These are phyloP conservation scores for Drosophila ficusphila DNA, from an alignment of 1,140 invertebrate genomes.

Conservation along the genomic window DNA sequence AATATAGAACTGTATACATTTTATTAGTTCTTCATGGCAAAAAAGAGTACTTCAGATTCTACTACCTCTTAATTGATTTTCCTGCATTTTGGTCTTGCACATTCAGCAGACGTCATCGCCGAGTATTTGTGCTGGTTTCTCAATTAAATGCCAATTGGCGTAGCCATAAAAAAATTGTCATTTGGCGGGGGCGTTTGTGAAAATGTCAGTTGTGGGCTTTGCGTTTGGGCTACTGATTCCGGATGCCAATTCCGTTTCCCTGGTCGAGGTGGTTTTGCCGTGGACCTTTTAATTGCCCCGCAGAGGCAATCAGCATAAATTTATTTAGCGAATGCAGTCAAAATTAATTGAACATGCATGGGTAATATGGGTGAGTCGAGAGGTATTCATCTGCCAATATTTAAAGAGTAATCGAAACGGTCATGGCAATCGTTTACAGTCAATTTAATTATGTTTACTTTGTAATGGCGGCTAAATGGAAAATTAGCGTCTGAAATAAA, in stretches of 20 bases:
- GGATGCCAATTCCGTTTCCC: no score
- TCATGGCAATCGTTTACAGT: background rate
- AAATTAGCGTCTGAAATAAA: background rate
- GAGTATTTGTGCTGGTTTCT: conserved; percentile 26
- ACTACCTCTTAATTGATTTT: background rate
- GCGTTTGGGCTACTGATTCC: background rate
- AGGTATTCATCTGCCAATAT: conserved; percentile 18
- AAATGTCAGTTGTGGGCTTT: conserved; percentile 5
- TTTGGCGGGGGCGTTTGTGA: conserved; percentile 19
- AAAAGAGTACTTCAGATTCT: background rate
- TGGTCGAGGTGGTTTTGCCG: background rate
- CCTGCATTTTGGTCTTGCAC: background rate
- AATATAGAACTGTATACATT: no score
- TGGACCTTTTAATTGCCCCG: background rate
- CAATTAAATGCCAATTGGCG: conserved; percentile 73
- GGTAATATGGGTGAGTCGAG: conserved; percentile 2
- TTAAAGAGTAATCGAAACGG: conserved; percentile 10
- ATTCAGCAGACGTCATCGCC: background rate
- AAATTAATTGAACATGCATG: conserved; percentile 53
- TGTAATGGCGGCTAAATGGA: background rate
- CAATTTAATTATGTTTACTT: background rate
- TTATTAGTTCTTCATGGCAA: no score
- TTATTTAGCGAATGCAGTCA: conserved; percentile 41
- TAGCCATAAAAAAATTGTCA: conserved; percentile 55
- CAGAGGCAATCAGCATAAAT: conserved; percentile 37